Conservation (phyloP, 2,888 invertebrate species). For the Antitype chi region DNA sequence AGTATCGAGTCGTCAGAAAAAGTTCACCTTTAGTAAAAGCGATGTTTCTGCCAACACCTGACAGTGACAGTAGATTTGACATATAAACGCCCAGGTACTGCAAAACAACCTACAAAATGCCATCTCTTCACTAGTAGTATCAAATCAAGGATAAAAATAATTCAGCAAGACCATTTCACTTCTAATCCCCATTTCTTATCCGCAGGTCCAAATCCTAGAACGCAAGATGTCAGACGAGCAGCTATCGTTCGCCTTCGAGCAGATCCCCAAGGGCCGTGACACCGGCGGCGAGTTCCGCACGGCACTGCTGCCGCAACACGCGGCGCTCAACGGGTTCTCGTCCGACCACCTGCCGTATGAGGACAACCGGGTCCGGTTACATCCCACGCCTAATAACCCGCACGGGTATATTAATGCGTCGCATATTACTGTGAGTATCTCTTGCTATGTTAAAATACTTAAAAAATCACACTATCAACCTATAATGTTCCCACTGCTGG, state of each 20-base stretch:
- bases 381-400: constrained; percentile 95
- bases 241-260: constrained; percentile 96
- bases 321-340: constrained; percentile 89
- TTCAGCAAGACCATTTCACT: no score
- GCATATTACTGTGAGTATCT: constrained; percentile 93
- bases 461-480: no score
- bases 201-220: constrained; percentile 86
- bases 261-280: constrained; percentile 94
- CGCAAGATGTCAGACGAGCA: constrained; percentile 93
- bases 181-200: not conserved
- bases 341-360: constrained; percentile 97
- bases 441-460: no score
- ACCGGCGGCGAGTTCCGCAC: constrained; percentile 93
- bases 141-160: not conserved
- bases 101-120: not conserved
- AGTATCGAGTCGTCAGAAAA: no score
- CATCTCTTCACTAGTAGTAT: not conserved
- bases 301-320: constrained; percentile 93
- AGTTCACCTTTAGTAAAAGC: not conserved
- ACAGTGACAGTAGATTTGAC: not conserved
- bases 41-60: not conserved
- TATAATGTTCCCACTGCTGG: no score
- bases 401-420: constrained; percentile 98
- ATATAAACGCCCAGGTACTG: not conserved
- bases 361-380: constrained; percentile 95